These are phyloP conservation scores for Coptodon bakossiorum DNA, from an alignment of 2,113 vertebrate species.

Conservation along the genomic window DNA sequence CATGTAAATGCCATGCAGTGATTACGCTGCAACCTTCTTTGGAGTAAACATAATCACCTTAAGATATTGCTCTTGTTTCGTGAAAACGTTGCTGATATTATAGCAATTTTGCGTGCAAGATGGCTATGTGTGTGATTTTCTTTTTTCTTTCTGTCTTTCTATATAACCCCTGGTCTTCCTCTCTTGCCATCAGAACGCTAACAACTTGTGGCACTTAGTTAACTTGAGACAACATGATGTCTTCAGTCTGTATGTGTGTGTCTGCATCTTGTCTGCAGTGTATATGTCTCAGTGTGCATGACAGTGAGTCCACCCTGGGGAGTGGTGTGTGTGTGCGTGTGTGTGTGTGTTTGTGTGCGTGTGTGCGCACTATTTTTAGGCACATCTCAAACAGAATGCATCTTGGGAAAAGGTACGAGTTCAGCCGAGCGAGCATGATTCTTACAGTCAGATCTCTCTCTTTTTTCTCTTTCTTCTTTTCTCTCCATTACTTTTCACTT, in stretches of 20 bases:
- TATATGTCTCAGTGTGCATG: slow-evolving; percentile 38
- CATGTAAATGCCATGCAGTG: slow-evolving; percentile 18
- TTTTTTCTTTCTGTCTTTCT: neutral
- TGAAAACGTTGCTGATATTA: neutral
- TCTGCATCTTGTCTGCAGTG: slow-evolving; percentile 24
- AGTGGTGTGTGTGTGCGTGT: neutral
- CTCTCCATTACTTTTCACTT: neutral
- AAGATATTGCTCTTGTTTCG: neutral
- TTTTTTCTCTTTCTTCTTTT: neutral
- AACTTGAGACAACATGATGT: slow-evolving; percentile 33
- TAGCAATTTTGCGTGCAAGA: neutral
- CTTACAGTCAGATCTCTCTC: slow-evolving; percentile 13
- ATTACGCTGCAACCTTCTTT: slow-evolving; percentile 6
- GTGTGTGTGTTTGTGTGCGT: neutral
- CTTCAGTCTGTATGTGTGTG: slow-evolving; percentile 11
- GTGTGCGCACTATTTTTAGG: slow-evolving; percentile 49
- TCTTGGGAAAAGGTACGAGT: slow-evolving; percentile 58
- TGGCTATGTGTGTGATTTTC: neutral
- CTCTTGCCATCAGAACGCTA: neutral
- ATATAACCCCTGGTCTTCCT: neutral
- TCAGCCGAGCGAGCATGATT: slow-evolving; percentile 48
- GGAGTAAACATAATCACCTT: slow-evolving; percentile 27
- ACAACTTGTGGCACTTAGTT: slow-evolving; percentile 26
- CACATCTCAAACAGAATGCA: slow-evolving; percentile 52
- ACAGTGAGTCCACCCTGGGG: slow-evolving; percentile 49